Evolutionary conservation across 2,797 vertebrate species (phyloP).

Genomic region (Alectoris magna): DNA sequence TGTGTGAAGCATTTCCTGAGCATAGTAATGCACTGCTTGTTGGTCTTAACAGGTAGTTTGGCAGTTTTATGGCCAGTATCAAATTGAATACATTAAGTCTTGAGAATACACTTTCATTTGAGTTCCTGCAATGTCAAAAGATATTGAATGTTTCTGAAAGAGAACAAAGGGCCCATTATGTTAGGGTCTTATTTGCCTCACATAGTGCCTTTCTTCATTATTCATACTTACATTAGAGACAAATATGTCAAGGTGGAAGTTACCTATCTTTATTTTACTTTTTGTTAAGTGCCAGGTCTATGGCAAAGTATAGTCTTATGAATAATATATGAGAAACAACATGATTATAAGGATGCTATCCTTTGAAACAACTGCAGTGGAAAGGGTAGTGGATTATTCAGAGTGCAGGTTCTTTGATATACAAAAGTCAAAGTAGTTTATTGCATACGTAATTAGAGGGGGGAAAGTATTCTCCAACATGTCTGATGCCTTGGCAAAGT

Average conservation of each 20-base stretch:
- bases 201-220: slow-evolving; percentile 36
- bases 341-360: neutral
- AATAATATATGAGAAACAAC: slow-evolving; percentile 26
- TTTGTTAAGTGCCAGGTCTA: neutral
- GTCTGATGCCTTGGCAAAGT: neutral
- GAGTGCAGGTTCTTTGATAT: neutral
- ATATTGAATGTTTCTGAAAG: slow-evolving; percentile 24
- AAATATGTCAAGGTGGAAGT: slow-evolving; percentile 8
- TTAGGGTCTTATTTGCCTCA: slow-evolving; percentile 17
- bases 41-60: slow-evolving; percentile 10
- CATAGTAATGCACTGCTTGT: slow-evolving; percentile 3
- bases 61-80: slow-evolving; percentile 48
- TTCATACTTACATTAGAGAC: slow-evolving; percentile 38
- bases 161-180: slow-evolving; percentile 21
- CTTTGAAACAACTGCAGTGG: neutral
- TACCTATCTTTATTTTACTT: slow-evolving; percentile 36
- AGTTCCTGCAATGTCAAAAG: slow-evolving; percentile 6
- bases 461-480: neutral
- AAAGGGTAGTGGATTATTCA: neutral
- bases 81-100: slow-evolving; percentile 32
- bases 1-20: neutral
- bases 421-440: neutral
- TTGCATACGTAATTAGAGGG: neutral
- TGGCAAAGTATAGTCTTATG: neutral
- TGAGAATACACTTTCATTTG: slow-evolving; percentile 46